Base-by-base conservation (phyloP, 2,888 invertebrate genomes). In the Mythimna lalbum region DNA sequence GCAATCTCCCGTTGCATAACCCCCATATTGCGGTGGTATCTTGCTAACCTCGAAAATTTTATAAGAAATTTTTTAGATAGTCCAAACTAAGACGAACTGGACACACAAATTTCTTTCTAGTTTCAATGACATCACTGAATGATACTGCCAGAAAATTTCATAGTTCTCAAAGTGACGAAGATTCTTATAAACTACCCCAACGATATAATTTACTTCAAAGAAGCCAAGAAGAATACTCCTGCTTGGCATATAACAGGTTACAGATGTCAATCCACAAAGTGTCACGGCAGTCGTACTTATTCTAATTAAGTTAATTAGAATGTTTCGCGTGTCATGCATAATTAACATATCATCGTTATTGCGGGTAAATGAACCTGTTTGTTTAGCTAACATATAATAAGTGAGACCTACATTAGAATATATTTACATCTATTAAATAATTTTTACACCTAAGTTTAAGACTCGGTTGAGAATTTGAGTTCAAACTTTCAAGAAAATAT, bases 1-100 rank as follows among this genome's bases (percentile, higher is more conserved):
- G 94, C 91, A 83, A 74, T 83, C 78, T 91, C 93, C 91, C 93
- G 90, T 95, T 95, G 94, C 94, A 95, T 95, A 95, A 95, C 94
- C 93, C 73, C 63, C 76, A 74, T 65, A 79, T 67, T 75, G 70
- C 83, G 70, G 73, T 36, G 31, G 71, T 36, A 60, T 80, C 65
- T 68, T n/a, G n/a, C 31, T 39, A 66, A 79, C 49, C 21, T 27
- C 27, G 27, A 61, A 60, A 69, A 17, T 3, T 36, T 17, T 14
- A 14, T 21, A 19, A 5, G 6, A 53, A n/a, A n/a, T 0, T 49
- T 39, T 65, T 53, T 60, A 36, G 7, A 36, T 21, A 33, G 2
- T 27, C 17, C n/a, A n/a, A 59, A 53, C 14, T 17, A 17, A 21
- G 4, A 50, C 19, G 14, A 36, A 47, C 1, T n/a, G 21, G 9